Base-by-base conservation (phyloP, 1,140 invertebrate species). In the Cyphomyrmex costatus region DNA sequence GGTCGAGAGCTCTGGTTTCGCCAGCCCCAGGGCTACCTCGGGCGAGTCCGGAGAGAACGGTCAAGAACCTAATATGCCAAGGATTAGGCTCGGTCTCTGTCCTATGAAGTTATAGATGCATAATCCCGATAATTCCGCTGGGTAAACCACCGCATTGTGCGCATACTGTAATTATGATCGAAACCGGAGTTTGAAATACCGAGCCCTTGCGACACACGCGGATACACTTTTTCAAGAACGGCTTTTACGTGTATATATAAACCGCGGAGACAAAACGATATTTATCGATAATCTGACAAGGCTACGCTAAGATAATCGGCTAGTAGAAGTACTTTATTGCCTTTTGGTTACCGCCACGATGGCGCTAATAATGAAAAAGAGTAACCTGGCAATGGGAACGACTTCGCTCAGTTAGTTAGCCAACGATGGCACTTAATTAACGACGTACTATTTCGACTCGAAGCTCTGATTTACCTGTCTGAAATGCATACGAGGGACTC, bases 1-100 rank as follows among this genome's bases (percentile, higher is more conserved):
- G 68, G 68, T 49, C 63, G 66, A 83, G 89, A 89, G 86, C 89
- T 90, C 89, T 91, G 89, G 89, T 91, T 91, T 91, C 89, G 89
- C 89, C 86, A 86, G 89, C 88, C 89, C 65, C 71, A 77, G 86
- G 88, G 89, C 86, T 89, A 90, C 86, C 70, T 36, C 65, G 58
- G 56, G 60, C 60, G 60, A 84, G 77, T 87, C 86, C 73, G 65
- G 68, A 70, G 68, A 70, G 86, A 88, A 90, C 86, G 86, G 83
- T 91, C 90, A 90, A 90, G 89, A 91, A 90, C 90, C 84, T 86
- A 88, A 90, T 88, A 86, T 16, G n/a, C 86, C 71, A 53, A 86
- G 88, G 85, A 90, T 90, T 88, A 90, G 73, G 86, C 80, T 42
- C 53, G 63, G 14, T 89, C 70, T 85, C 83, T 68, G 70, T 78